Evolutionary conservation across 1,140 invertebrate species (phyloP), one percentile per base, ranked within the genome.

Genomic region (Doryteuthis pealeii): DNA sequence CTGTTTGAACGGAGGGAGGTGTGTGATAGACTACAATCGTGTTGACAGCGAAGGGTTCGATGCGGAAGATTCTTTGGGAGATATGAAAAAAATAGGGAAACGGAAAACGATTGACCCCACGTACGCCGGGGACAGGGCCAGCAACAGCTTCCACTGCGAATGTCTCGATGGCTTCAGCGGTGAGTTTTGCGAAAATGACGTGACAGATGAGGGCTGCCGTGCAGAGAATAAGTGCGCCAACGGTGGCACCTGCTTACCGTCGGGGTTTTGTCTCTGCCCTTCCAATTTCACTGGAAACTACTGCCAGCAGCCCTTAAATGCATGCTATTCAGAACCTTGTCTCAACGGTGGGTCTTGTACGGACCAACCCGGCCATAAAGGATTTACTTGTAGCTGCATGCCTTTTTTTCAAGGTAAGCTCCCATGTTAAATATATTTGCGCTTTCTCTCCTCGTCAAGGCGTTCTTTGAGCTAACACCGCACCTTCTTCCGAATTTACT

Each of bases 81-180:
- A 75, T 31, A 74, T 68, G 35, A 40, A 40, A 40, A 40, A 40
- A 10, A 3, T 3, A 40, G 4, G 4, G 4, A 40, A 10, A 10
- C 35, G 35, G 4, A 10, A 40, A 40, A 3, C 35, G 3, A 5
- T 10, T 5, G 35, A 40, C 10, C 35, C 35, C 3, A n/a, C n/a
- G n/a, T 40, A 40, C 10, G 10, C 35, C 3, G 35, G 35, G 10
- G 4, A 40, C 35, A 40, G 10, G 1, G 75, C 73, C 12, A 70
- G 77, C 71, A 75, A 79, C 10, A 65, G 74, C 5, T 89, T 82
- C 74, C 75, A 71, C 1, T 89, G 89, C 76, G 49, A 69, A 1
- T 89, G 89, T 70, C 72, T 73, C 2, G 71, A 71, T 28, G 74
- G 83, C 5, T 88, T 80, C 76, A 84, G 84, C 74, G 88, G 89